Evolutionary conservation across 2,113 vertebrate genomes (phyloP), one percentile per base, ranked within the genome.

Genomic region (Trogon surrucura): DNA sequence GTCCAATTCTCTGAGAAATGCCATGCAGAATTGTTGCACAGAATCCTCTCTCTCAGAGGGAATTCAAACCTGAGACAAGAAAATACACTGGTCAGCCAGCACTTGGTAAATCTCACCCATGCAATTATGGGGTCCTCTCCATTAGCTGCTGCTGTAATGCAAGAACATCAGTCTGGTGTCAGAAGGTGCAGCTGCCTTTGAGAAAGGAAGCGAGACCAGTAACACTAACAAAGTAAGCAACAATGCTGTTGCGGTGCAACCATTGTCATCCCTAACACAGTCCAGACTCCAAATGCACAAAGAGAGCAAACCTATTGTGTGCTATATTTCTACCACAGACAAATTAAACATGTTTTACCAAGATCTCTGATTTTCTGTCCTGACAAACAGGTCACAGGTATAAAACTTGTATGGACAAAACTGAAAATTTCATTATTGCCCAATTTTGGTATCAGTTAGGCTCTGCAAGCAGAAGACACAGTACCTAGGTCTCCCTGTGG

Each of bases 61-160:
- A 84, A 67, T 86, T 91, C 83, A 84, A 53, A 79, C 69, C 50
- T 84, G 29, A 38, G 56, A 51, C 60, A 91, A 41, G 44, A 71
- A 91, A 78, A 86, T 2, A 36, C 18, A 56, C n/a, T 8, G 26
- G 34, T 65, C 54, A 69, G 45, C 30, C 50, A 82, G n/a, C 36
- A 85, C 13, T 7, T 54, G 36, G 65, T 29, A n/a, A 57, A 71
- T 14, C 36, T 38, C 57, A 50, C 19, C 38, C 45, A 9, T 2
- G 5, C 0, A 2, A 86, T 25, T 22, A 51, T 0, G 3, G 1
- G 5, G 47, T 65, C 15, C 26, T 62, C n/a, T 64, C 50, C 47
- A 23, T 30, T 1, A 53, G 64, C 71, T 95, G 64, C 81, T 80
- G 56, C 62, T 56, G n/a, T 0, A 62, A 83, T 44, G 61, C 56